phyloP scores from a whole-genome alignment of 2,888 invertebrate genomes.

The Caenorhabditis zanzibari region DNA sequence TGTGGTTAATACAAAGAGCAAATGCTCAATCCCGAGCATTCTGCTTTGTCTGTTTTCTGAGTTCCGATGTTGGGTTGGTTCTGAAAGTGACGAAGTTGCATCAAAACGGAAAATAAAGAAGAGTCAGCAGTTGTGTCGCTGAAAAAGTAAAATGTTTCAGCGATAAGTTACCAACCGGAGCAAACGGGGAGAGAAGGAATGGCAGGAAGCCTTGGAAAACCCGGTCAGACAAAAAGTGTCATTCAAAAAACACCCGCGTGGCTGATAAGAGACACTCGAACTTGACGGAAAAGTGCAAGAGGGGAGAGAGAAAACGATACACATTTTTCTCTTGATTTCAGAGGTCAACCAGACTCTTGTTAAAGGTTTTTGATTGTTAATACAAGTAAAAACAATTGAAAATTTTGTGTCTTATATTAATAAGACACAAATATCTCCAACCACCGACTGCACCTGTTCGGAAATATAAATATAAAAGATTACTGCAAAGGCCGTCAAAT shows the following conservation, averaged over 20 bases:
- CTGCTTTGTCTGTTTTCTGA: constrained; percentile 12
- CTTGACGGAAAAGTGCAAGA: constrained; percentile 44
- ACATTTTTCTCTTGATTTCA: constrained; percentile 14
- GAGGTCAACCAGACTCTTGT: constrained; percentile 28
- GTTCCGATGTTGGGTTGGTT: constrained; percentile 6
- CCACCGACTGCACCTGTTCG: not conserved
- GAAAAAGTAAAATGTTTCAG: constrained; percentile 32
- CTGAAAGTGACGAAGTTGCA: constrained; percentile 28
- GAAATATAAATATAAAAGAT: constrained; percentile 20
- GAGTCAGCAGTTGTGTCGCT: constrained; percentile 4
- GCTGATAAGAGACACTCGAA: constrained; percentile 48
- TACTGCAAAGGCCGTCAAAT: constrained; percentile 27
- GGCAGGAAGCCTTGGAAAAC: not conserved
- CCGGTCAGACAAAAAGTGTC: constrained; percentile 19
- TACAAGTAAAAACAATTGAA: not conserved
- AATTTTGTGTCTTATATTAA: too few species aligned
- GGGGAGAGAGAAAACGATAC: not conserved
- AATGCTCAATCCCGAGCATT: constrained; percentile 71
- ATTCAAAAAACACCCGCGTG: constrained; percentile 44
- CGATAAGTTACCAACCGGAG: constrained; percentile 23
- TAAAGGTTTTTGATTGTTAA: not conserved
- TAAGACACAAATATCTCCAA: not conserved
- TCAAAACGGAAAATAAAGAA: not conserved
- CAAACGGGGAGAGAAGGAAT: not conserved
- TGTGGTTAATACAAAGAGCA: constrained; percentile 69